Conservation (phyloP, 1,140 invertebrate species). For the Portunus trituberculatus region DNA sequence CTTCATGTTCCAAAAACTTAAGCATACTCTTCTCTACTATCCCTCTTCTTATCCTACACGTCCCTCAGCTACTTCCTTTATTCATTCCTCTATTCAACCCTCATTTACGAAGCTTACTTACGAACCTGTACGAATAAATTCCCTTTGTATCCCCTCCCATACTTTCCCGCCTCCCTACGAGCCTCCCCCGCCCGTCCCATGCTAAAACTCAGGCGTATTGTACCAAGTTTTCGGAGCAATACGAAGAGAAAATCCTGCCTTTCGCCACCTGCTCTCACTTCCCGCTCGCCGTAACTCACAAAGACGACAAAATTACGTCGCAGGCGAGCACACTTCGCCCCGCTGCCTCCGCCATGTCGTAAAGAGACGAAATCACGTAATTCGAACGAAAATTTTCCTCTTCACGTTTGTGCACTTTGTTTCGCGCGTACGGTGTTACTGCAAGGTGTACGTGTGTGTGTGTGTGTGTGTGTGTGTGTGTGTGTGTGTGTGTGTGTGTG, state of each 20-base stretch:
- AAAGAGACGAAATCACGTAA: neutral
- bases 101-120: too few species aligned
- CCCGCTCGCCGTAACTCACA: neutral
- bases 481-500: constrained; percentile 20
- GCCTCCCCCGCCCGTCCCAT: too few species aligned
- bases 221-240: too few species aligned
- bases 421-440: neutral
- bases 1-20: too few species aligned
- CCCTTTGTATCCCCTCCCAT: too few species aligned
- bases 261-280: neutral
- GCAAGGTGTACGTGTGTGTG: neutral
- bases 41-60: too few species aligned
- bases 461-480: constrained; percentile 20
- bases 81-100: too few species aligned
- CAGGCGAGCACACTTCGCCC: neutral
- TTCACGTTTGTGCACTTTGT: neutral
- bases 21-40: too few species aligned
- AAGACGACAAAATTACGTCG: constrained; percentile 13
- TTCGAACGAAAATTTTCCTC: neutral
- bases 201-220: too few species aligned
- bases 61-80: too few species aligned
- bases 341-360: neutral
- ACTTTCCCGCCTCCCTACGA: too few species aligned
- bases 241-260: neutral
- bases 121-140: too few species aligned